A percentile compares a stretch with the other conserved stretches of the same genome.
These are phyloP conservation scores for Ectropis crepuscularia DNA, from an alignment of 2,888 invertebrate species.

Conservation along the genomic window DNA sequence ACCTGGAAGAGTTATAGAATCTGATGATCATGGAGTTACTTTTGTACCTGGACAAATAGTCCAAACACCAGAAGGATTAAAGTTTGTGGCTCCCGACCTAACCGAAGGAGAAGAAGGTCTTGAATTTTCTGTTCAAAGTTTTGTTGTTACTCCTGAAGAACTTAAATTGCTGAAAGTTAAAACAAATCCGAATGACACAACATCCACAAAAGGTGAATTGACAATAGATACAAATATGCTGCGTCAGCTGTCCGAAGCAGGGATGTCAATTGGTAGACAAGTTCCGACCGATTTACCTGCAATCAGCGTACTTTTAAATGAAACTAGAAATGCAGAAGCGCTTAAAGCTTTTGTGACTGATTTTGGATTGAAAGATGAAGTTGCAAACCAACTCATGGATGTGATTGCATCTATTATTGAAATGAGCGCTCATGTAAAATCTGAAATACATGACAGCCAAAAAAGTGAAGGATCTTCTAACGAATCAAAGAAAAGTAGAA, in stretches of 20 bases:
- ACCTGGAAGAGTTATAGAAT: slow-evolving; percentile 89
- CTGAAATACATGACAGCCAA: slow-evolving; percentile 66
- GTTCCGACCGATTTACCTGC: slow-evolving; percentile 85
- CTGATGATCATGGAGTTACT: slow-evolving; percentile 88
- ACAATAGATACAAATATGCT: slow-evolving; percentile 88
- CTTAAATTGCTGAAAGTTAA: slow-evolving; percentile 78
- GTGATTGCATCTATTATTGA: slow-evolving; percentile 80
- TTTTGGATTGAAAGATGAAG: slow-evolving; percentile 79
- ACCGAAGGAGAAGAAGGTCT: slow-evolving; percentile 87
- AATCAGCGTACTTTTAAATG: slow-evolving; percentile 84
- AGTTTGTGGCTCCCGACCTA: slow-evolving; percentile 88
- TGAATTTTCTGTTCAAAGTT: slow-evolving; percentile 89
- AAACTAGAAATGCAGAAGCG: slow-evolving; percentile 78
- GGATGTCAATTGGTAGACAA: slow-evolving; percentile 88
- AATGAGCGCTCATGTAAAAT: slow-evolving; percentile 80
- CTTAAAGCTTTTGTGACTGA: slow-evolving; percentile 79
- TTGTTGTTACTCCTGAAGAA: slow-evolving; percentile 83
- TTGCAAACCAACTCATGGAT: slow-evolving; percentile 81
- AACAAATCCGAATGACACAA: slow-evolving; percentile 80
- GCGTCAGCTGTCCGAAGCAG: slow-evolving; percentile 87
- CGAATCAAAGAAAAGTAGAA: slow-evolving; percentile 63
- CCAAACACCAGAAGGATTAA: slow-evolving; percentile 88
- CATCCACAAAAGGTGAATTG: slow-evolving; percentile 84
- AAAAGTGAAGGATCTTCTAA: slow-evolving; percentile 53
- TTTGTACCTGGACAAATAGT: slow-evolving; percentile 92